Base-by-base conservation (phyloP, 2,113 vertebrate genomes). In the Sturnira hondurensis region DNA sequence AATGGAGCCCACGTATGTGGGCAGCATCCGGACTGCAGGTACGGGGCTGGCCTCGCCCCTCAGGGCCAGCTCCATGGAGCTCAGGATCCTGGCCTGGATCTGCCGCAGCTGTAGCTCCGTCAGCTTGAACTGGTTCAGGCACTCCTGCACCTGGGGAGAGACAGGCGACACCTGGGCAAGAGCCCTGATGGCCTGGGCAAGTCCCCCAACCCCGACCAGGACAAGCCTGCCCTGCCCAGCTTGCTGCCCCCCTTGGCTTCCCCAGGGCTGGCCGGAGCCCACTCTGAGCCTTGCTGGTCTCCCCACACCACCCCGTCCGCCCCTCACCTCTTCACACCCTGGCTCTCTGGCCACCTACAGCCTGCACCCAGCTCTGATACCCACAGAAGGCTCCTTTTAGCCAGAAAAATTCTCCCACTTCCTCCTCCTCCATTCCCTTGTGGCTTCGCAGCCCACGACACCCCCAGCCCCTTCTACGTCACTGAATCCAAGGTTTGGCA, bases 21-120 rank as follows among this genome's bases (percentile, higher is more conserved):
- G 99, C 96, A 99, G 96, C 99, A 99, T 99, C 86, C 68, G 98
- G 78, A 99, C 97, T 0, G 97, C 61, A 17, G 99, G 97, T 8
- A 24, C 54, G 4, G 94, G 61, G 0, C 98, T 98, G 0, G 93
- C 90, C 86, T 97, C 92, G n/a, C 95, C 97, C 38, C 95, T 96
- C 88, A 99, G 95, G 2, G 99, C 99, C 70, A 58, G 96, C 73
- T 84, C 65, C 98, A 99, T 96, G 36, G 98, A 98, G 31, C 50
- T 82, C 77, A 85, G 56, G 89, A 99, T 97, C 47, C 88, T 96
- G n/a, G 61, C 2, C n/a, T 98, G 99, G 92, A 99, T 97, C 0
- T 84, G 45, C 61, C 67, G 92, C 91, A 99, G 98, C 65, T 86
- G 98, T 36, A 98, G 96, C 95, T 36, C 80, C 0, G 99, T 98